phyloP scores from a whole-genome alignment of 2,113 vertebrate species.

The Indri indri region DNA sequence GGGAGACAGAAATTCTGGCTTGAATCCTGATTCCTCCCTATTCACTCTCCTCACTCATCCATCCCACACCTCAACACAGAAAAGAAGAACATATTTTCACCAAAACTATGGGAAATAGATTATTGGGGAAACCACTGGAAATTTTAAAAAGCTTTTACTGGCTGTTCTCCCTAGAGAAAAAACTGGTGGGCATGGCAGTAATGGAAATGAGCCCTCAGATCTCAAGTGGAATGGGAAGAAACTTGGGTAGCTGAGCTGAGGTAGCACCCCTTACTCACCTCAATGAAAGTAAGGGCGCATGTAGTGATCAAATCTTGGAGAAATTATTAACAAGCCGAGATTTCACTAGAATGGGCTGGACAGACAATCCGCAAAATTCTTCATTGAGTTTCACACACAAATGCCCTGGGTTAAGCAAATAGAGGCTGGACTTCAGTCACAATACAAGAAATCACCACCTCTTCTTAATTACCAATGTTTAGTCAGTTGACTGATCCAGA shows the following conservation, averaged over 20 bases:
- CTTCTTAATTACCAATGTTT: background rate
- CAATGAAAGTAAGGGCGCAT: background rate
- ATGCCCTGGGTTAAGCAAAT: background rate
- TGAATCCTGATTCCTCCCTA: background rate
- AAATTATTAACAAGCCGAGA: background rate
- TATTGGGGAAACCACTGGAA: background rate
- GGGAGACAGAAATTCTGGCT: background rate
- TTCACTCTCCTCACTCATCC: background rate
- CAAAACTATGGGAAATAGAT: background rate
- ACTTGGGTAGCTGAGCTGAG: background rate
- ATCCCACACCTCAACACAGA: background rate
- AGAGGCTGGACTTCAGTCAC: background rate
- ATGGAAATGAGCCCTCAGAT: background rate
- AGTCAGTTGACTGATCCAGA: background rate
- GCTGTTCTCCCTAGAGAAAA: background rate
- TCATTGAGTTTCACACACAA: background rate
- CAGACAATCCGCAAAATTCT: background rate
- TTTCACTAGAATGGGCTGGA: background rate
- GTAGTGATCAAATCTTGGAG: background rate
- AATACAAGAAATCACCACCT: background rate
- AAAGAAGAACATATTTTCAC: background rate
- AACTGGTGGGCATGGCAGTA: background rate
- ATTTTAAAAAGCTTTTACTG: background rate
- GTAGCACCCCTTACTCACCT: background rate
- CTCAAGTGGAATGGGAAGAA: background rate